Base-by-base conservation (phyloP, 2,797 vertebrate genomes). In the Rhinoraja longicauda region DNA sequence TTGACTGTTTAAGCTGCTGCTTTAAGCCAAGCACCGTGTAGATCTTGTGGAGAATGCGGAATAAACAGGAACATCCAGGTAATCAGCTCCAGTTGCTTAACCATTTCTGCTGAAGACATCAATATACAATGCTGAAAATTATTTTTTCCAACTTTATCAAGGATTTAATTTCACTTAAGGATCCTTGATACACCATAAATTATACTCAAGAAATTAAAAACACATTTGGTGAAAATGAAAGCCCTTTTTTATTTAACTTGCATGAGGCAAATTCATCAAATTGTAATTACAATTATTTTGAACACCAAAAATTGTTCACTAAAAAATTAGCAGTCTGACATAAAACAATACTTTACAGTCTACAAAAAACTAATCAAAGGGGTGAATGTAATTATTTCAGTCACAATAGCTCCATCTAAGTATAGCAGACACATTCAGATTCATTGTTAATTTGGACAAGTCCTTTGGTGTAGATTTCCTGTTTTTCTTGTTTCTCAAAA, bases 221-320 rank as follows among this genome's bases (percentile, higher is more conserved):
- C n/a, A 67, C n/a, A 19, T 32, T 4, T 32, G 4, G n/a, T 88
- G 84, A 88, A 88, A 88, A 67, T 67, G 32, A 67, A 32, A 88
- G 84, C 84, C 84, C 84, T 67, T 88, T 82, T 88, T 36, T 32
- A 88, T 67, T 88, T 88, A 19, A 84, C 84, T 67, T 67, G 15
- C 59, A 88, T n/a, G 84, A 64, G 62, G 84, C 19, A 32, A 67
- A 86, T 59, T 86, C 75, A 77, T 77, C 57, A 86, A 86, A 88
- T 36, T 36, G 59, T 32, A 67, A 88, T 67, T 67, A 88, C 84
- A 67, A 88, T 86, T 36, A 10, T 86, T 88, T 36, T 67, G 84
- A 17, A 88, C 6, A 64, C 64, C n/a, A 21, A 88, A 88, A 88
- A n/a, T 6, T 36, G 29, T 88, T 36, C n/a, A 67, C 32, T 86